phyloP scores from a whole-genome alignment of 2,113 vertebrate species.

The Chitala chitala region DNA sequence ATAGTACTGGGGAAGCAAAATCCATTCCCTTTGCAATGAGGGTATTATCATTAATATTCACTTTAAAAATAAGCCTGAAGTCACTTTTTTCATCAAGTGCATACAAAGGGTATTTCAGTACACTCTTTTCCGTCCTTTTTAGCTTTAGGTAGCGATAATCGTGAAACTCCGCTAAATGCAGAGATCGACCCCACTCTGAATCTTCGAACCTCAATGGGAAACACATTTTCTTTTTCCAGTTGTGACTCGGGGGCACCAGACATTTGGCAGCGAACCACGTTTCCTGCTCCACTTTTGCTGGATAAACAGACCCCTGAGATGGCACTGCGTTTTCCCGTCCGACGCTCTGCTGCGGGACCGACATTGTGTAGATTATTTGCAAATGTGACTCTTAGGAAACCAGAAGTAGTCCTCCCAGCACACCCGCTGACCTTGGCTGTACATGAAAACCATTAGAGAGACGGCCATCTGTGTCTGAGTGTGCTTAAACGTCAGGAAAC shows the following conservation, averaged over 20 bases:
- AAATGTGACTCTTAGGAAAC: background rate
- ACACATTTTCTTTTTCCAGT: background rate
- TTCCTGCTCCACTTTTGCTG: constrained; percentile 10
- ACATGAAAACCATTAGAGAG: background rate
- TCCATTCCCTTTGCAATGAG: constrained; percentile 52
- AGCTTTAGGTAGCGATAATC: constrained; percentile 9
- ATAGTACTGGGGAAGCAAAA: constrained; percentile 39
- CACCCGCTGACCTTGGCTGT: background rate
- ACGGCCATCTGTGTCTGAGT: background rate
- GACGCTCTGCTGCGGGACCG: background rate
- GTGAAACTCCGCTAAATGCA: background rate
- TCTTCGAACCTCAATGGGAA: constrained; percentile 3
- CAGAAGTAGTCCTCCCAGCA: background rate
- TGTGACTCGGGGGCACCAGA: constrained; percentile 13
- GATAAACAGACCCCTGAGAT: constrained; percentile 14
- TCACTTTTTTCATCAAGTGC: constrained; percentile 15
- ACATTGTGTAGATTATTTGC: background rate
- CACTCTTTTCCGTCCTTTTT: background rate
- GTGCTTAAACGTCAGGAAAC: background rate
- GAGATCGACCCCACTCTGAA: background rate
- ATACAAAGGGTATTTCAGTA: background rate
- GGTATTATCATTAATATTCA: constrained; percentile 55
- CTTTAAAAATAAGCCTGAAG: constrained; percentile 52
- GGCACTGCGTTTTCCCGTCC: background rate
- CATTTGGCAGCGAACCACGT: constrained; percentile 8